A percentile compares a stretch with the other conserved stretches of the same genome.
Conservation (phyloP, 2,888 invertebrate genomes). For the Himalopsyche japonica region DNA sequence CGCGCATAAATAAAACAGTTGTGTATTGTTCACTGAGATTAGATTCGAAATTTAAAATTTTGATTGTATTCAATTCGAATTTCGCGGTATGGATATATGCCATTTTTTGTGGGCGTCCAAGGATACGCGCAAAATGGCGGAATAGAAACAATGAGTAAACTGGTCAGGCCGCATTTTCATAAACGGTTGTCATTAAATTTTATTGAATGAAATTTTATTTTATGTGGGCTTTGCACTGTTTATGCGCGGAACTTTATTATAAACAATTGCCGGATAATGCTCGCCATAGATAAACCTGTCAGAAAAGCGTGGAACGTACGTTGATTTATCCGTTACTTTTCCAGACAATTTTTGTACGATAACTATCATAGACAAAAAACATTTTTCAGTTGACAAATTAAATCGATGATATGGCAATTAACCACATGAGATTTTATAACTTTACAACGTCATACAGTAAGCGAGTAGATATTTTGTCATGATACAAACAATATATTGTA, state of each 20-base stretch:
- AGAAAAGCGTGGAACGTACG: no score
- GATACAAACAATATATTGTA: no score
- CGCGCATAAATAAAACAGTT: neutral
- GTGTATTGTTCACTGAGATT: neutral
- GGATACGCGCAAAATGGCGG: neutral
- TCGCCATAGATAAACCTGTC: no score
- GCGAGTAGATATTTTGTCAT: no score
- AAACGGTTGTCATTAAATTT: neutral
- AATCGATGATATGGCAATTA: no score
- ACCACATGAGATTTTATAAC: no score
- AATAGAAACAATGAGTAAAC: neutral
- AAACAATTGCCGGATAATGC: no score
- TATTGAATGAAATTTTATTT: neutral
- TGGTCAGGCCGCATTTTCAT: neutral
- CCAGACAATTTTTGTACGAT: no score
- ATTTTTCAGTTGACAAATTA: no score
- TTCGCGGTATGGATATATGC: neutral
- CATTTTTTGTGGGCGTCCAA: neutral
- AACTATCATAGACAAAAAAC: no score
- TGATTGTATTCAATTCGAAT: neutral
- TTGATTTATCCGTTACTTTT: no score
- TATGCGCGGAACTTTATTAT: neutral
- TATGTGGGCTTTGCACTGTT: neutral
- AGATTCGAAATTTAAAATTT: neutral
- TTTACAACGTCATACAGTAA: no score